Conservation (phyloP, 35 echinoderm and acorn worm genomes). For the Apostichopus japonicus region DNA sequence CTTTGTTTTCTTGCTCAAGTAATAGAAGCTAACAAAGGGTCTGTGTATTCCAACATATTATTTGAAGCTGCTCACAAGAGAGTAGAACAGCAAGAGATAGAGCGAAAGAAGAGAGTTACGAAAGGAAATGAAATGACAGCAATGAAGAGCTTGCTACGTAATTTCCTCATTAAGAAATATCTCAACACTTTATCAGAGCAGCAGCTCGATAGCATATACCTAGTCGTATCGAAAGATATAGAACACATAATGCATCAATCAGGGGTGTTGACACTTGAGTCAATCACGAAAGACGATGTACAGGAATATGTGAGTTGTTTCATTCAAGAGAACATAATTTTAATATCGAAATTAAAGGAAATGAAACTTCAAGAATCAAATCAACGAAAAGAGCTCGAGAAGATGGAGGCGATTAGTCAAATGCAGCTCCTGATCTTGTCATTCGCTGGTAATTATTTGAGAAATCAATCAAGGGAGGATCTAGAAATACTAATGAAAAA, state of each 20-base stretch:
- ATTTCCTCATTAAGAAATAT: background rate
- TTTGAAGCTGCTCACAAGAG: background rate
- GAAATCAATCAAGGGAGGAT: background rate
- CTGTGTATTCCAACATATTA: background rate
- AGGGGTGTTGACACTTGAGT: background rate
- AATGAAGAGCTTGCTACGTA: background rate
- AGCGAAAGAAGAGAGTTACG: background rate
- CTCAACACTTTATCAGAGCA: background rate
- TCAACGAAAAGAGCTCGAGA: no score
- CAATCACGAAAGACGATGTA: background rate
- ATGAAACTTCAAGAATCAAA: background rate
- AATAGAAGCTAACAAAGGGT: conserved; percentile 3
- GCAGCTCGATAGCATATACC: background rate
- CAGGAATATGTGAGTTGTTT: background rate
- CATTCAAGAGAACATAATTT: background rate
- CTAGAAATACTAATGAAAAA: background rate
- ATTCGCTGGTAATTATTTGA: background rate
- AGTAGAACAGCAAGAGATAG: background rate
- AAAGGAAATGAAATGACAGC: background rate
- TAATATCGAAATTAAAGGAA: background rate
- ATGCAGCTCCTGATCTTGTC: background rate
- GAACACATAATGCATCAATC: background rate
- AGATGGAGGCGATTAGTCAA: background rate
- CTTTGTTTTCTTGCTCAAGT: conserved; percentile 7
- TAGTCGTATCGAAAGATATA: background rate